phyloP scores from a whole-genome alignment of 2,113 vertebrate genomes.

The Rhea pennata region DNA sequence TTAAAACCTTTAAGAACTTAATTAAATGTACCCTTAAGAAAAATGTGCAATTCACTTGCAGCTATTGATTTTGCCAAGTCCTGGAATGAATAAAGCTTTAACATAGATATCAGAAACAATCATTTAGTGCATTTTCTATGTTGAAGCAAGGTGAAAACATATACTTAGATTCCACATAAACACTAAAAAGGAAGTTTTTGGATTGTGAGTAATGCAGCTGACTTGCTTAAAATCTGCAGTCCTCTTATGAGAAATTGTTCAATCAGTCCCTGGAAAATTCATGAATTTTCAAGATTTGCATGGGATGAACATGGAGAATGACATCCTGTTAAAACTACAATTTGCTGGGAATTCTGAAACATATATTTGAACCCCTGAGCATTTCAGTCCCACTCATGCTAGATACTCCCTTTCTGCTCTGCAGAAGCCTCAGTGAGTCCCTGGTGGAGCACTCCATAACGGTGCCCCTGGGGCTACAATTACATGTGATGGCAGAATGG shows the following conservation, averaged over 20 bases:
- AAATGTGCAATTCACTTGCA: background rate
- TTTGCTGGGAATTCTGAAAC: background rate
- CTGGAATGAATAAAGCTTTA: slow-evolving; percentile 3
- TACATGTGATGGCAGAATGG: background rate
- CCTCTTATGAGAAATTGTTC: background rate
- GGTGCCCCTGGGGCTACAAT: background rate
- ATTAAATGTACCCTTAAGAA: slow-evolving; percentile 14
- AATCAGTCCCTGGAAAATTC: background rate
- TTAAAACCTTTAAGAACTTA: background rate
- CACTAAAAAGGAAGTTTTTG: background rate
- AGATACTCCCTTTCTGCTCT: background rate
- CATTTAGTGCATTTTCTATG: background rate
- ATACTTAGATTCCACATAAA: background rate
- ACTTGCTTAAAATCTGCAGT: background rate
- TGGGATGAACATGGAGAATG: background rate
- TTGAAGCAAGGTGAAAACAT: background rate
- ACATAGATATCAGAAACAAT: background rate
- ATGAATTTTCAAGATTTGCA: background rate
- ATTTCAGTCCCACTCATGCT: background rate
- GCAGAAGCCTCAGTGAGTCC: background rate
- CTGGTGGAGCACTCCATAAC: background rate
- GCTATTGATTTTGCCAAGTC: background rate
- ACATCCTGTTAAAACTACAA: background rate
- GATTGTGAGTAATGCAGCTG: background rate
- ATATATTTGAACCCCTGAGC: rapidly evolving